phyloP scores from a whole-genome alignment of 53 echinoderm and acorn worm species.

The Actinopyga echinites region DNA sequence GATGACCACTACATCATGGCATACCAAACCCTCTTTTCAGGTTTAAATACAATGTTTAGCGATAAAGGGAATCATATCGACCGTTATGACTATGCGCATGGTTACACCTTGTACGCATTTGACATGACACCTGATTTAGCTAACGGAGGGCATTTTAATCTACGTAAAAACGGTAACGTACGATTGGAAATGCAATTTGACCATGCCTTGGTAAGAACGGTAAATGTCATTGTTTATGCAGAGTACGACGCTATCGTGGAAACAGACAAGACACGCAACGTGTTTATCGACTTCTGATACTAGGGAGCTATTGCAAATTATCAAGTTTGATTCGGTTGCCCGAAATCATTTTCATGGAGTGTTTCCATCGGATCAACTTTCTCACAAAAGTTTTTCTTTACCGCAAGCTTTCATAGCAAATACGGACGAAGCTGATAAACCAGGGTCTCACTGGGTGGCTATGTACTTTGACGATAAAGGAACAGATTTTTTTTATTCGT shows the following conservation, averaged over 20 bases:
- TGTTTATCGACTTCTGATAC: slow-evolving; percentile 36
- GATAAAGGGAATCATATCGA: slow-evolving; percentile 54
- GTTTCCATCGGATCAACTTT: slow-evolving; percentile 43
- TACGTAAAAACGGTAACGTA: no score
- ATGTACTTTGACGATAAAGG: slow-evolving; percentile 43
- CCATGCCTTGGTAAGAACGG: slow-evolving; percentile 37
- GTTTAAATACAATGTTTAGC: no score
- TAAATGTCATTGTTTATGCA: slow-evolving; percentile 52
- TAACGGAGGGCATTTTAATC: no score
- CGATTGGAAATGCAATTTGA: no score
- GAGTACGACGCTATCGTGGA: slow-evolving; percentile 46
- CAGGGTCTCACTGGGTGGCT: slow-evolving; percentile 52
- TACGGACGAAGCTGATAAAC: slow-evolving; percentile 46
- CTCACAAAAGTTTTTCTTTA: slow-evolving; percentile 49
- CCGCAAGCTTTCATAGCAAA: background rate
- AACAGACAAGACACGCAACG: slow-evolving; percentile 40
- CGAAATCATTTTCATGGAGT: slow-evolving; percentile 60
- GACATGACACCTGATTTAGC: slow-evolving; percentile 61
- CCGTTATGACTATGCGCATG: slow-evolving; percentile 62
- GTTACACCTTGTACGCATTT: slow-evolving; percentile 66
- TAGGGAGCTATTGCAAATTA: background rate
- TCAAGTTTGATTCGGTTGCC: slow-evolving; percentile 32
- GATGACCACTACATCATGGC: no score
- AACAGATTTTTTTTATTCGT: slow-evolving; percentile 65
- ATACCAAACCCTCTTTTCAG: no score